Percentiles rank a stretch among this genome's conserved stretches.
Evolutionary conservation across 1,140 invertebrate species (phyloP).

Genomic region (Stegodyphus dumicola): DNA sequence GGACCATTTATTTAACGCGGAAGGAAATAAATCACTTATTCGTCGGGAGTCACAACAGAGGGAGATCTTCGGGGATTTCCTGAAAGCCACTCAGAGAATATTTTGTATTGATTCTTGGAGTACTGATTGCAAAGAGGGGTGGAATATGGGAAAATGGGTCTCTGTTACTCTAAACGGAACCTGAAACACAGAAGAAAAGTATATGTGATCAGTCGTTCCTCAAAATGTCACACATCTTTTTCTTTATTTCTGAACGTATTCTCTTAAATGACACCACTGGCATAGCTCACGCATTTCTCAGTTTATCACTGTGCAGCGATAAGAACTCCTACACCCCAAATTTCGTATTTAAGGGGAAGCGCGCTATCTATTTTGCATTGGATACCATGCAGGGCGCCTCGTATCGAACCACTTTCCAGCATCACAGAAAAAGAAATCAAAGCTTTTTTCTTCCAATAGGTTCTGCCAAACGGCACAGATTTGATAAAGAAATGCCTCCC

Average conservation of each 20-base stretch:
- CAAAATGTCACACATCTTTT: background rate
- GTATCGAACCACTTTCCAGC: no score
- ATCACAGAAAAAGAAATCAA: no score
- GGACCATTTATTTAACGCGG: no score
- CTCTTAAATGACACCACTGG: background rate
- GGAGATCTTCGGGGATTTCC: background rate
- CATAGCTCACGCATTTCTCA: no score
- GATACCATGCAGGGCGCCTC: no score
- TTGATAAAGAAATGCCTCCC: no score
- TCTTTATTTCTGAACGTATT: background rate
- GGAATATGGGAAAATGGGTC: background rate
- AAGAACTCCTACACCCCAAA: no score
- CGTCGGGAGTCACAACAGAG: background rate
- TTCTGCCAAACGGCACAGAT: no score
- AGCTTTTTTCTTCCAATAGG: no score
- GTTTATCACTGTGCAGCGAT: no score
- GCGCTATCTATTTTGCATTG: no score
- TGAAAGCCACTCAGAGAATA: background rate
- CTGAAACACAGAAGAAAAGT: background rate
- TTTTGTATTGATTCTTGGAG: background rate
- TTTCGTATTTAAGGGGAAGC: no score
- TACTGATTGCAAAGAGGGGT: background rate
- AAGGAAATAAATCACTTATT: background rate
- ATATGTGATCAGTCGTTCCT: background rate
- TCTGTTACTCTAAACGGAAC: background rate